Conservation (phyloP, 1,140 invertebrate species). For the Leguminivora glycinivorella region DNA sequence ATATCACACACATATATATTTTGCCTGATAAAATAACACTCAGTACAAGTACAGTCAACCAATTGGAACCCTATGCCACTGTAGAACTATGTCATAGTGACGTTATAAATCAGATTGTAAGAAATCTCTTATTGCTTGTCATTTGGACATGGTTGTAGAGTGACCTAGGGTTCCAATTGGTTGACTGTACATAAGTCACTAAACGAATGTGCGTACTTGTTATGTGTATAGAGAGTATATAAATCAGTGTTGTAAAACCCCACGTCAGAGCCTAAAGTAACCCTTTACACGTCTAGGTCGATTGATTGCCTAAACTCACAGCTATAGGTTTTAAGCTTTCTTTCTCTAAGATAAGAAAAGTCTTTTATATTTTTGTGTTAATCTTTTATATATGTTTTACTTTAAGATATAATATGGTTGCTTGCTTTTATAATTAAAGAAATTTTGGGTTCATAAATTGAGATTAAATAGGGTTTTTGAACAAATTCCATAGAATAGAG, state of each 20-base stretch:
- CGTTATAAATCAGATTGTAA: no score
- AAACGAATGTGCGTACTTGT: constrained; percentile 56
- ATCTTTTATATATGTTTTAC: not conserved
- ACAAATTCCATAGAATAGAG: constrained; percentile 7
- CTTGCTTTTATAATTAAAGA: not conserved
- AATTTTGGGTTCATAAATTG: not conserved
- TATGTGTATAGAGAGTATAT: constrained; percentile 44
- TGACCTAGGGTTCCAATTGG: no score
- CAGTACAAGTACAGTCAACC: no score
- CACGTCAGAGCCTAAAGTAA: constrained; percentile 44
- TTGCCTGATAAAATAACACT: no score
- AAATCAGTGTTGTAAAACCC: constrained; percentile 41
- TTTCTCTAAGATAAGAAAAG: not conserved
- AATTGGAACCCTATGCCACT: no score
- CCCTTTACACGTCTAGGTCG: constrained; percentile 28
- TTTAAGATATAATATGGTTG: not conserved
- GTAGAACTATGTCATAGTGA: no score
- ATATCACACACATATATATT: no score
- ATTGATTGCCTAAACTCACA: constrained; percentile 31
- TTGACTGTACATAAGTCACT: constrained; percentile 39
- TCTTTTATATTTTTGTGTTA: not conserved
- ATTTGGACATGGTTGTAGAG: no score
- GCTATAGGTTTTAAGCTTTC: constrained; percentile 1
- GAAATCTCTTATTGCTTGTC: no score
- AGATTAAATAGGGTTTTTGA: not conserved